Conservation (phyloP, 2,797 vertebrate genomes). For the Sebastes diploproa region DNA sequence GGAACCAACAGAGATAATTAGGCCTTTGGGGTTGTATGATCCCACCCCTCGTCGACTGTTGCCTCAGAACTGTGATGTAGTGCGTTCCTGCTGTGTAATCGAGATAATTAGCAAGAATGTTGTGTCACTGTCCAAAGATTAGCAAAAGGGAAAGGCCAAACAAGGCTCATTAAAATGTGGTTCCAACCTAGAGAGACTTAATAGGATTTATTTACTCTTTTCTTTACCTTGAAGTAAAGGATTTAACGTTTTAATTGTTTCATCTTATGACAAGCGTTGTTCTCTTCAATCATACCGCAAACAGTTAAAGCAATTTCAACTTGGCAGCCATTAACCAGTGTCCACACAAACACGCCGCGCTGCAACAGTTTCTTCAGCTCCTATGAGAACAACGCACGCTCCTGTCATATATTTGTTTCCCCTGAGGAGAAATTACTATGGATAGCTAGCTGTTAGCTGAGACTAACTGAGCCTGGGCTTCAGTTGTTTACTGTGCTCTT, state of each 20-base stretch:
- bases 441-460: slow-evolving; percentile 67
- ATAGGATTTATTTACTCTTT: slow-evolving; percentile 44
- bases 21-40: slow-evolving; percentile 94
- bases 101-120: slow-evolving; percentile 86
- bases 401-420: slow-evolving; percentile 54
- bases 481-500: slow-evolving; percentile 78
- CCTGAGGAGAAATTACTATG: slow-evolving; percentile 63
- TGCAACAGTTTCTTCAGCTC: slow-evolving; percentile 11
- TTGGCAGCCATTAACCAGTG: slow-evolving; percentile 29
- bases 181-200: slow-evolving; percentile 55
- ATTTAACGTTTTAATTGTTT: slow-evolving; percentile 12
- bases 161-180: slow-evolving; percentile 74
- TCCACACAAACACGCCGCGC: slow-evolving; percentile 7
- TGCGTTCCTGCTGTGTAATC: slow-evolving; percentile 89
- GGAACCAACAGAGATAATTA: slow-evolving; percentile 96
- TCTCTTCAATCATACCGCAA: slow-evolving; percentile 3
- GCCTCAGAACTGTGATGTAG: slow-evolving; percentile 85
- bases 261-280: slow-evolving; percentile 22
- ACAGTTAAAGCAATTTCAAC: slow-evolving; percentile 21
- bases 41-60: slow-evolving; percentile 90
- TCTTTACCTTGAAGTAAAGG: slow-evolving; percentile 11
- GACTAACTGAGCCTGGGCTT: slow-evolving; percentile 72
- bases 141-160: slow-evolving; percentile 85
- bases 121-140: slow-evolving; percentile 87
- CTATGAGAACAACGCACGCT: slow-evolving; percentile 4